Evolutionary conservation across 2,113 vertebrate species (phyloP), one percentile per base, ranked within the genome.

Genomic region (Tachycineta bicolor): DNA sequence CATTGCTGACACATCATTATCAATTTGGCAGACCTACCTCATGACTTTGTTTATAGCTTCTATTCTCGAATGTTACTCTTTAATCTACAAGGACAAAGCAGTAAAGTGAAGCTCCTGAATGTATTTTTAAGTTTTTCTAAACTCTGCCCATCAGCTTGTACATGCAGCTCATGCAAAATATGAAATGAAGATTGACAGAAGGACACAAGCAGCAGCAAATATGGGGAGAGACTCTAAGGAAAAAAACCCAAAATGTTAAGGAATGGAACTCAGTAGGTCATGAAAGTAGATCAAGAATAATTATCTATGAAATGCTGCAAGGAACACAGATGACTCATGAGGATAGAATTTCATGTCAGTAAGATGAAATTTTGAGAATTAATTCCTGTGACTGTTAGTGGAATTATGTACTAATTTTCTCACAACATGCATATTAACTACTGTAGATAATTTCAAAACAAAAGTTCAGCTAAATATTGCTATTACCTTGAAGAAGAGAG

Each of bases 231-330:
- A 56, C 20, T 58, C 76, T 67, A 80, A 93, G 41, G 14, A 25
- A 69, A 82, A 50, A 69, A 46, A 2, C 0, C 1, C 14, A 67
- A 62, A 95, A 70, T 22, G 1, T 77, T 77, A 90, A 77, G 0
- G 31, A 80, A 74, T 87, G 29, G 20, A 67, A 79, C n/a, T 86
- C n/a, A 9, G 41, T 55, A 83, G 77, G 49, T 94, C 71, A 96
- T 58, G 39, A 87, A 93, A 91, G 33, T 63, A 86, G 53, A 92
- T 79, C 37, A 88, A 75, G 76, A 87, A 70, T 85, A 87, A 95
- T 89, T 93, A 76, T 77, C 67, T 90, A 39, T 68, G 39, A 94
- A 96, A 83, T 90, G 17, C 52, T 90, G n/a, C 46, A 93, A 68
- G 58, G 60, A 96, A 93, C 75, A 64, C 12, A 71, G 37, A 0